Percentiles rank a stretch among this genome's conserved stretches.
Conservation (phyloP, 1,140 invertebrate species). For the Psix sp. region DNA sequence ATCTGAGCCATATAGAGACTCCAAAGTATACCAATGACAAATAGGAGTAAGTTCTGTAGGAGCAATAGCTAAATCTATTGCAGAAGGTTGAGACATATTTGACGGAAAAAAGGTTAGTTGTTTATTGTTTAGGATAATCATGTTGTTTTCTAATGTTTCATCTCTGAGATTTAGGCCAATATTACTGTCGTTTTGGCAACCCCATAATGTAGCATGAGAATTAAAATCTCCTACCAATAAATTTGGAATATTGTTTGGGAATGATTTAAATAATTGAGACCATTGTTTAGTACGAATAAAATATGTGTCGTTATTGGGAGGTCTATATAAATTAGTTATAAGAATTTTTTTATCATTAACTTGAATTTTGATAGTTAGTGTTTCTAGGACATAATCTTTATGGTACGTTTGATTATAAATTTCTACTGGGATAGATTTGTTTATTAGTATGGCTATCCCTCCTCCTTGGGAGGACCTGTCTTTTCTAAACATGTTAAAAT, state of each 20-base stretch:
- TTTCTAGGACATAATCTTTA: constrained; percentile 11
- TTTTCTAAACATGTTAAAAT: constrained; percentile 15
- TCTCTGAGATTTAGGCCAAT: no score
- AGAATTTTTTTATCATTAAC: neutral
- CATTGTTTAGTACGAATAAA: constrained; percentile 2
- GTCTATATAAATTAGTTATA: constrained; percentile 11
- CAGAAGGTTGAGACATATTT: no score
- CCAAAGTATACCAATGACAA: no score
- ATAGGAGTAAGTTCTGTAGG: no score
- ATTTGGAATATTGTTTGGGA: neutral
- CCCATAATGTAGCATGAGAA: neutral
- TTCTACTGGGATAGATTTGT: constrained; percentile 1
- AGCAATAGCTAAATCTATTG: no score
- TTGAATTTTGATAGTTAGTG: constrained; percentile 8
- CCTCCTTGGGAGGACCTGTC: constrained; percentile 8
- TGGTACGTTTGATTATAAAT: neutral
- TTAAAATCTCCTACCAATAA: constrained; percentile 2
- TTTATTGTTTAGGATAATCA: no score
- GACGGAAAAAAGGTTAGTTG: no score
- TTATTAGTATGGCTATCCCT: constrained; percentile 5
- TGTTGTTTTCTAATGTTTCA: no score
- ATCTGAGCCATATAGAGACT: no score
- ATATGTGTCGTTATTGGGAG: neutral
- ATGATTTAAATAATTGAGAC: neutral
- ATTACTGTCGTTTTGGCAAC: neutral